A percentile compares a stretch with the other conserved stretches of the same genome.
These are phyloP conservation scores for Ranitomeya imitator DNA, from an alignment of 2,113 vertebrate genomes.

Conservation along the genomic window DNA sequence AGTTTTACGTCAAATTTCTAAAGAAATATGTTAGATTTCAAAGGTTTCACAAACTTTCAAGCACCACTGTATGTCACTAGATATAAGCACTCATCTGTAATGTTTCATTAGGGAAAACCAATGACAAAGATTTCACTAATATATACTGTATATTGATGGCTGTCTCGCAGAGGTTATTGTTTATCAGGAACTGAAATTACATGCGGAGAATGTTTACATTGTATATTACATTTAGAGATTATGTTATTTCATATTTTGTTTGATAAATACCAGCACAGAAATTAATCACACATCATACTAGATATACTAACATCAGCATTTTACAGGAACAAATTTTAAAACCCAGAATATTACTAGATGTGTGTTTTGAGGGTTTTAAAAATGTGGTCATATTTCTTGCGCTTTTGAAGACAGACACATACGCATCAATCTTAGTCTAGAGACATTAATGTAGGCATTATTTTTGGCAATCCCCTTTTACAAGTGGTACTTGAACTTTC, in stretches of 20 bases:
- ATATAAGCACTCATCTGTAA: neutral
- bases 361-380: slow-evolving; percentile 5
- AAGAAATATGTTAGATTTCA: too few species aligned
- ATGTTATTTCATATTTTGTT: slow-evolving; percentile 17
- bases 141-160: neutral
- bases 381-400: slow-evolving; percentile 10
- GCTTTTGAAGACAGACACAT: slow-evolving; percentile 17
- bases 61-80: too few species aligned
- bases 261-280: slow-evolving; percentile 15
- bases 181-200: neutral
- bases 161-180: neutral
- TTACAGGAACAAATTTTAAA: slow-evolving; percentile 9
- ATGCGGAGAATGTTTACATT: neutral
- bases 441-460: slow-evolving; percentile 37
- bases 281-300: neutral
- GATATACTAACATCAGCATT: neutral
- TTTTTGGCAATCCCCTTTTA: slow-evolving; percentile 46
- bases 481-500: slow-evolving; percentile 42
- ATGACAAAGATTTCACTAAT: neutral
- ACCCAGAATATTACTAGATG: neutral
- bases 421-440: slow-evolving; percentile 15
- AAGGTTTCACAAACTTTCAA: too few species aligned
- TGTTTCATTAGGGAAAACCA: neutral
- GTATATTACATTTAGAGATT: neutral
- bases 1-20: too few species aligned